A percentile compares a stretch with the other conserved stretches of the same genome.
Evolutionary conservation across 2,113 vertebrate species (phyloP).

Genomic region (Aspiorhynchus laticeps): DNA sequence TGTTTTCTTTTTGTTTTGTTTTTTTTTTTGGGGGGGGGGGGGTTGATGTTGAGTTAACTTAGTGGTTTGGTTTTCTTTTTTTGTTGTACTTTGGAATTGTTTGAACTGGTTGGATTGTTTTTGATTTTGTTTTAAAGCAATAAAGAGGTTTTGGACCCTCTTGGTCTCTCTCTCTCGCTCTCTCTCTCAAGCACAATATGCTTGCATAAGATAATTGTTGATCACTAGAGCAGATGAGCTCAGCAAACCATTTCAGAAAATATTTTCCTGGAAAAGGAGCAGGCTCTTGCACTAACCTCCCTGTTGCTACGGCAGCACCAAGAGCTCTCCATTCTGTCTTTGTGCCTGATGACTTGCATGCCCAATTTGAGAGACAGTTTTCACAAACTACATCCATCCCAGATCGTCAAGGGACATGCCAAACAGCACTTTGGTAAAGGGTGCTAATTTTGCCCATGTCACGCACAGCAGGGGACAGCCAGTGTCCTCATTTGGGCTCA

Average conservation of each 20-base stretch:
- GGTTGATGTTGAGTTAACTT: neutral
- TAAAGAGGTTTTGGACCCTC: too few relatives aligned
- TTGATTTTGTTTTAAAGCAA: too few relatives aligned
- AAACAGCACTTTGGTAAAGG: conserved; percentile 36
- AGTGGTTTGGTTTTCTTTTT: too few relatives aligned
- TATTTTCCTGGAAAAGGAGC: neutral
- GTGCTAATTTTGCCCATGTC: conserved; percentile 28
- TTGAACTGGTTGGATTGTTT: too few relatives aligned
- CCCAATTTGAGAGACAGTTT: conserved; percentile 20
- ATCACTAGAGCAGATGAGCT: conserved; percentile 4
- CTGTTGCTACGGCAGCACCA: neutral
- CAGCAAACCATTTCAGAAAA: neutral
- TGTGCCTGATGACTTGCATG: neutral
- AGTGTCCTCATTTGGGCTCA: conserved; percentile 13
- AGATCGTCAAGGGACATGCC: conserved; percentile 23
- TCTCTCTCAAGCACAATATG: neutral
- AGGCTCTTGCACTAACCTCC: neutral
- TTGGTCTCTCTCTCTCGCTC: too few relatives aligned
- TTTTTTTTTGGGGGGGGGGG: too few relatives aligned
- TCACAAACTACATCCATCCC: neutral
- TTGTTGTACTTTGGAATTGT: too few relatives aligned
- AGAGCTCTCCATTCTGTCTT: conserved; percentile 19
- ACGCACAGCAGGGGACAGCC: neutral
- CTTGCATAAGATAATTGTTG: neutral
- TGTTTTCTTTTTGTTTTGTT: too few relatives aligned